Percentiles rank a stretch among this genome's conserved stretches.
Evolutionary conservation across 2,113 vertebrate genomes (phyloP).

Genomic region (Bujurquina vittata): DNA sequence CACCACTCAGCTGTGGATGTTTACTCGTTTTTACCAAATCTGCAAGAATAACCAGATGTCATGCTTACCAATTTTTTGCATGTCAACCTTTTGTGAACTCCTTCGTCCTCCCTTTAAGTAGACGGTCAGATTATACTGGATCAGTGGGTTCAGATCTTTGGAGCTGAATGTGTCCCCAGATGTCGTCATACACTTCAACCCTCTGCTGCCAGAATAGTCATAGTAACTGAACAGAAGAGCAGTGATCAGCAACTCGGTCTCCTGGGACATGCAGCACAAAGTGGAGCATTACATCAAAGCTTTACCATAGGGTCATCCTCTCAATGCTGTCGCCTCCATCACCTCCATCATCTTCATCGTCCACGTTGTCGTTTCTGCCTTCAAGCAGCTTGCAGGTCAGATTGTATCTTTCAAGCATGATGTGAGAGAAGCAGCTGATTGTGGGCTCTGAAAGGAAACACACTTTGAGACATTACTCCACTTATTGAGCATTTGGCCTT

Average conservation of each 20-base stretch:
- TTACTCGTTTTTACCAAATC: neutral
- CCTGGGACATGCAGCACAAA: neutral
- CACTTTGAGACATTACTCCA: neutral
- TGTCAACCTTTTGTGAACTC: neutral
- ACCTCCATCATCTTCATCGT: constrained; percentile 6
- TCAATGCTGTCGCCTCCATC: constrained; percentile 10
- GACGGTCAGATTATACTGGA: neutral
- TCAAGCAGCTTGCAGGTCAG: constrained; percentile 58
- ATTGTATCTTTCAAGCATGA: neutral
- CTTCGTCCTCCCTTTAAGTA: neutral
- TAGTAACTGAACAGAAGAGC: constrained; percentile 2
- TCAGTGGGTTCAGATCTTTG: fast-evolving
- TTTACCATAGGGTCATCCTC: constrained; percentile 68
- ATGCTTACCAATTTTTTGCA: constrained; percentile 57
- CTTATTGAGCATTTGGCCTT: neutral
- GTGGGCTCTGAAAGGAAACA: constrained; percentile 35
- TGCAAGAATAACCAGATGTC: neutral
- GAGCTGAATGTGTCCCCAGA: constrained; percentile 21
- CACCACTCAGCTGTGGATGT: neutral
- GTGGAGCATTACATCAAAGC: fast-evolving
- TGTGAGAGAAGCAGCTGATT: constrained; percentile 60
- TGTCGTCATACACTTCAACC: neutral
- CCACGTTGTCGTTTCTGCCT: constrained; percentile 1
- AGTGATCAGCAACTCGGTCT: neutral
- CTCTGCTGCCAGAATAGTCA: neutral